These are phyloP conservation scores for Trinectes maculatus DNA, from an alignment of 2,113 vertebrate species.

Conservation along the genomic window DNA sequence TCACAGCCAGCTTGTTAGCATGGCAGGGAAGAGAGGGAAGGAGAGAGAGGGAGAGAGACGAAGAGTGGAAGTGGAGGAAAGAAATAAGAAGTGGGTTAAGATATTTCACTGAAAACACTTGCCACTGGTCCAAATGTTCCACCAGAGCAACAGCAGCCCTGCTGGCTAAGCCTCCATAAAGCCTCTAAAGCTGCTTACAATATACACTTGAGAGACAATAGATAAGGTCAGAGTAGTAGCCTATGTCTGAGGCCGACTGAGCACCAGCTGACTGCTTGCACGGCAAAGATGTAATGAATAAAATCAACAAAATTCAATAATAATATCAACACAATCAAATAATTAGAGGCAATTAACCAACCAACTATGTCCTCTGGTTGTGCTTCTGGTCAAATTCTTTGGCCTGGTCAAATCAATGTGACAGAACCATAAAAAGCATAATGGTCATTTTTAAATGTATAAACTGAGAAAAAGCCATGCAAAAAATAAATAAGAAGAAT, in stretches of 20 bases:
- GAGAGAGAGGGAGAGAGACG: slow-evolving; percentile 20
- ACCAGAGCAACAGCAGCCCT: slow-evolving; percentile 66
- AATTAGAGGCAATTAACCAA: no score
- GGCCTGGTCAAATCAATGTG: no score
- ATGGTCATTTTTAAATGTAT: no score
- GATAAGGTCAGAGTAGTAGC: slow-evolving; percentile 73
- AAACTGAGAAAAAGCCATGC: no score
- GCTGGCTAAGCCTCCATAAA: slow-evolving; percentile 72
- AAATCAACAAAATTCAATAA: no score
- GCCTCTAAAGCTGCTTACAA: slow-evolving; percentile 79
- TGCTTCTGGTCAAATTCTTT: no score
- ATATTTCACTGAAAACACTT: slow-evolving; percentile 80
- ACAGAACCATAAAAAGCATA: no score
- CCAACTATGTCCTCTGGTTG: no score
- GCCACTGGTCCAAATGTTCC: slow-evolving; percentile 79
- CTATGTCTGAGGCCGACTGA: slow-evolving; percentile 59
- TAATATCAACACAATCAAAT: no score
- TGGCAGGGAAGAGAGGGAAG: slow-evolving; percentile 31
- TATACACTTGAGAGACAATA: slow-evolving; percentile 80
- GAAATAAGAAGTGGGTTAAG: slow-evolving; percentile 67
- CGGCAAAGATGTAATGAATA: no score
- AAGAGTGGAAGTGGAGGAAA: slow-evolving; percentile 9
- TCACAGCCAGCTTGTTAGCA: slow-evolving; percentile 75
- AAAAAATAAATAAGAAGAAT: no score
- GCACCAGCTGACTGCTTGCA: no score